phyloP scores from a whole-genome alignment of 2,113 vertebrate genomes.

The Melanostigma gelatinosum region DNA sequence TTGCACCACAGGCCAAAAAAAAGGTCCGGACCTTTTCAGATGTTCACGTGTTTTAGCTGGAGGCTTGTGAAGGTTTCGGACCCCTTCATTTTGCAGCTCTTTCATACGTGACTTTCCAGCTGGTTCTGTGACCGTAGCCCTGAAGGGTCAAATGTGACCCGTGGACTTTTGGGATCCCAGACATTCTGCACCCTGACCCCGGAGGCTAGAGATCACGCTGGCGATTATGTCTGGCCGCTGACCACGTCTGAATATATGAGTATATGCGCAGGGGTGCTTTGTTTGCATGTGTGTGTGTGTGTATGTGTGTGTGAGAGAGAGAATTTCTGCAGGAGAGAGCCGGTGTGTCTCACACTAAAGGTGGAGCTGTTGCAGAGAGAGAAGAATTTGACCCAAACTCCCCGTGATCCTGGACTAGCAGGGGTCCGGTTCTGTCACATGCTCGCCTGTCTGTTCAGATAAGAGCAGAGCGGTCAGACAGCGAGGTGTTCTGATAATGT shows the following conservation, averaged over 20 bases:
- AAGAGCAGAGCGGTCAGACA: constrained; percentile 27
- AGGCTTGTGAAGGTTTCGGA: constrained; percentile 25
- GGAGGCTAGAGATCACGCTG: constrained; percentile 51
- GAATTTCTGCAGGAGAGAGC: constrained; percentile 26
- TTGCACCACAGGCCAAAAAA: not conserved
- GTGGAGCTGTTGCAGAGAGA: constrained; percentile 36
- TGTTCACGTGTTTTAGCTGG: constrained; percentile 9
- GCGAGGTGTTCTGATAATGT: constrained; percentile 21
- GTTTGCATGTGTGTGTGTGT: not conserved
- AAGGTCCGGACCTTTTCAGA: constrained; percentile 21
- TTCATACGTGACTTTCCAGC: constrained; percentile 57
- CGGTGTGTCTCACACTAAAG: constrained; percentile 27
- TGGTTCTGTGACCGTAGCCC: constrained; percentile 59
- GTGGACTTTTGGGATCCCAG: constrained; percentile 26
- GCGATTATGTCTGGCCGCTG: constrained; percentile 53
- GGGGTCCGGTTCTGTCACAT: constrained; percentile 55
- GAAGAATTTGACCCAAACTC: constrained; percentile 46
- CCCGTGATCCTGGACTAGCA: constrained; percentile 25
- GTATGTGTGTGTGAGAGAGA: not conserved
- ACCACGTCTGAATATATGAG: constrained; percentile 55
- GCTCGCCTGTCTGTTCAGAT: constrained; percentile 56
- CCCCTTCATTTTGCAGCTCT: constrained; percentile 33
- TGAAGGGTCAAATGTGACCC: constrained; percentile 52
- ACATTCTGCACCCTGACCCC: constrained; percentile 62
- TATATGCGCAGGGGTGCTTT: not conserved